Conservation (phyloP, 2,113 vertebrate species). For the Ellobius talpinus region DNA sequence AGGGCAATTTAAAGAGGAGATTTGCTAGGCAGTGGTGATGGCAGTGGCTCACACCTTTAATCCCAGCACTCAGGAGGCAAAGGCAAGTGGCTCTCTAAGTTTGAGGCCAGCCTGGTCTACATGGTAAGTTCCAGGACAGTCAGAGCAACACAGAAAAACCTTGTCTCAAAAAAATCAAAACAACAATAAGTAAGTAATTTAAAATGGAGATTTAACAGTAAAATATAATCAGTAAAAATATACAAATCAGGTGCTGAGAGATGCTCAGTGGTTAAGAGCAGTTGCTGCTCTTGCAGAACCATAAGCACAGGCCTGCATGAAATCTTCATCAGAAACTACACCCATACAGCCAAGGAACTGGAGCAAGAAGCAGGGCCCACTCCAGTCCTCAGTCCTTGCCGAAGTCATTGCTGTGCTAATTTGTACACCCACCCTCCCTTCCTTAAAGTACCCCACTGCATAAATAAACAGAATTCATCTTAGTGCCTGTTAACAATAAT, state of each 20-base stretch:
- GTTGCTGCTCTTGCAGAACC: neutral
- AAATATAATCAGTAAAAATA: no score
- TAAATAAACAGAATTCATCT: slow-evolving; percentile 17
- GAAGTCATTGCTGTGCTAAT: neutral
- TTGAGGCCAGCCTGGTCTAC: neutral
- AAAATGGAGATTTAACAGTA: no score
- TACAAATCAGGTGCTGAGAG: no score
- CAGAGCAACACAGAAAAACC: neutral
- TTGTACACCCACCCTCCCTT: neutral
- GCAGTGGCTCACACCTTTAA: neutral
- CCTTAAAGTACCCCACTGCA: neutral
- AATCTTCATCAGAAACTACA: slow-evolving; percentile 1
- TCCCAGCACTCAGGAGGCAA: neutral
- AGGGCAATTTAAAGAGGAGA: slow-evolving; percentile 16
- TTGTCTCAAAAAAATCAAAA: neutral
- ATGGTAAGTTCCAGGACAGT: neutral
- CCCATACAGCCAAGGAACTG: neutral
- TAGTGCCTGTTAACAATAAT: neutral
- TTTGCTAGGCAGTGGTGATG: neutral
- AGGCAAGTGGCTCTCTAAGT: neutral
- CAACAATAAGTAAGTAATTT: neutral
- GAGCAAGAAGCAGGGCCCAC: neutral
- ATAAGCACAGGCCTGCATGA: neutral
- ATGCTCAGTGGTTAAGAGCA: no score
- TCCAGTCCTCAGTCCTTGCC: neutral